Evolutionary conservation across 2,888 invertebrate species (phyloP), one percentile per base, ranked within the genome.

Genomic region (Incurvaria masculella): DNA sequence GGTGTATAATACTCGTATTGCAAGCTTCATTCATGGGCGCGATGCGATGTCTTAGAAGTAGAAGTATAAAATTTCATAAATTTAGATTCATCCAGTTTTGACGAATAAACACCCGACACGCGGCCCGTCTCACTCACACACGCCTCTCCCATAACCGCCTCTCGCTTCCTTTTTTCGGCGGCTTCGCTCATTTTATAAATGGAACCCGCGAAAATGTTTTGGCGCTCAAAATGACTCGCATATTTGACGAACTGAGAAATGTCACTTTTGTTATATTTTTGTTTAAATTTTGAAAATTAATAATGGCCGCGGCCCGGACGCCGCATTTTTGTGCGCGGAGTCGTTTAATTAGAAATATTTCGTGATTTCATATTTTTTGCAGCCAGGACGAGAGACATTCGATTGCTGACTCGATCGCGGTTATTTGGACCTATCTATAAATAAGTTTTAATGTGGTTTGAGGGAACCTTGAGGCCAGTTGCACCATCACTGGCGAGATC

Each of bases 261-360:
- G 70, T 66, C 67, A 26, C 44, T 38, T 48, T 40, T 26, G 48
- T 48, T 48, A 48, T 48, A 69, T 68, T 71, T 75, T 75, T 72
- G 75, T 72, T 71, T 61, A 68, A 74, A 74, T 72, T 74, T 73
- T 63, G 62, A 70, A 75, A 73, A 72, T 74, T 76, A 76, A 75
- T 75, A 75, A 70, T 64, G 17, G 26, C 17, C 10, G 46, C 26
- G 64, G 60, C 53, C 56, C 56, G 59, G 54, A 54, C 59, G 60
- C 52, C 59, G 61, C 59, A 66, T 71, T 68, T 67, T 68, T 69
- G 65, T 61, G 53, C 61, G 62, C 57, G 53, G 53, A 59, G 33
- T 39, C 19, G 57, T 64, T 65, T 74, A 75, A 76, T 78, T 75
- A 73, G 69, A 74, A 75, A 74, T 75, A 72, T 73, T 74, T 72